Base-by-base conservation (phyloP, 1,140 invertebrate genomes). In the Solen grandis region DNA sequence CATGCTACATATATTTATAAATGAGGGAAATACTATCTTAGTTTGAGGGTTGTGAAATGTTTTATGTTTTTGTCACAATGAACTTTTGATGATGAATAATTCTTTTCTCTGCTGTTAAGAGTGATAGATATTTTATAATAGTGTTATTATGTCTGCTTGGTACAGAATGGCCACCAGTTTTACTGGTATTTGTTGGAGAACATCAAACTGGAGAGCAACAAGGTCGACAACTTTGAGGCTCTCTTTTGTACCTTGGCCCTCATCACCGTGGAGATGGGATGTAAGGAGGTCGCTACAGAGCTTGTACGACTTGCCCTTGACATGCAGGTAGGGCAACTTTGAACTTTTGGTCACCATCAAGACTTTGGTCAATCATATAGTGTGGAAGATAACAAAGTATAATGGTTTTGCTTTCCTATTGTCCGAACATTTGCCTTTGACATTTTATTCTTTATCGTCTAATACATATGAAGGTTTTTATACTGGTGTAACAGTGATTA, bases 171-270 rank as follows among this genome's bases (percentile, higher is more conserved):
- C 25, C 82, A 86, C 65, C 85, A 89, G 76, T 88, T 92, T 50
- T 91, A 91, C 72, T 88, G 86, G 78, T 88, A 90, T 78, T 84
- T 97, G 1, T 95, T 95, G 85, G 95, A 96, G 83, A 94, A 94
- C 84, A 88, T 97, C 2, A 95, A 96, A 89, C 93, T 96, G 81
- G 93, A 95, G 60, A 96, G 95, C 54, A 97, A 98, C 90, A 94
- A 94, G 2, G 93, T 95, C 14, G 96, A 97, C 82, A 97, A 98
- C 92, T 95, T 97, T 82, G 95, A 97, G 90, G 95, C 97, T 14
- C 84, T 99, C 55, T 99, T 97, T 90, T 98, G 97, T 75, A 99
- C 98, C 0, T 93, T 99, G 78, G 96, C 97, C 38, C 92, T 99
- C 73, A 93, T 99, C 27, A 95, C 95, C 88, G 95, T 99, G 29